Percentiles rank a stretch among this genome's conserved stretches.
phyloP scores from a whole-genome alignment of 1,140 invertebrate genomes.

The Drosophila tani region DNA sequence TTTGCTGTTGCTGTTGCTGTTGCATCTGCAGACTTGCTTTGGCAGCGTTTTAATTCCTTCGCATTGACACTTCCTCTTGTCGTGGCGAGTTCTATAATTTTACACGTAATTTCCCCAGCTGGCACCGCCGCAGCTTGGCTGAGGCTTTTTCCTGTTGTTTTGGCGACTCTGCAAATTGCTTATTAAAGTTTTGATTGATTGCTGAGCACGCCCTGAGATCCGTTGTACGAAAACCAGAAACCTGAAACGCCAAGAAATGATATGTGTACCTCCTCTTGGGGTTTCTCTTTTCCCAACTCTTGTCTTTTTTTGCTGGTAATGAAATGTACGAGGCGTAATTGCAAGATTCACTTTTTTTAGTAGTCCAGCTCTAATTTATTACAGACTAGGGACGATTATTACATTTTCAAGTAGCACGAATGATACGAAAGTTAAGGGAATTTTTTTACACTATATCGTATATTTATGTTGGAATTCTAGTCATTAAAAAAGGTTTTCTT shows the following conservation, averaged over 20 bases:
- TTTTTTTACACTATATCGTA: neutral
- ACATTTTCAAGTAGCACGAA: neutral
- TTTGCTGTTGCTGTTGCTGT: constrained; percentile 18
- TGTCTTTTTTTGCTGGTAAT: constrained; percentile 18
- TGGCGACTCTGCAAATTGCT: constrained; percentile 46
- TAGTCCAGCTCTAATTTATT: constrained; percentile 17
- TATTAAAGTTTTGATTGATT: constrained; percentile 55
- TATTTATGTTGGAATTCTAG: neutral
- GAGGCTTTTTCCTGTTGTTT: constrained; percentile 21
- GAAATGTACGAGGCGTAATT: constrained; percentile 31
- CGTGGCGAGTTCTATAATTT: constrained; percentile 36
- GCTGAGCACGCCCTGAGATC: constrained; percentile 43
- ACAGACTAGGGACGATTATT: neutral
- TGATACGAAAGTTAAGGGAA: neutral
- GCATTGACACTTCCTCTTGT: constrained; percentile 44
- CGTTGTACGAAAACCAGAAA: constrained; percentile 39
- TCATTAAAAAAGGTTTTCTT: neutral
- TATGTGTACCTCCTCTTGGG: constrained; percentile 20
- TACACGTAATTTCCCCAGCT: constrained; percentile 47
- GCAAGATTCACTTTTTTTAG: constrained; percentile 43
- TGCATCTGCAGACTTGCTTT: constrained; percentile 36
- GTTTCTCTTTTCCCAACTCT: constrained; percentile 34
- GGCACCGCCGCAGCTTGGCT: neutral
- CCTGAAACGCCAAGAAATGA: constrained; percentile 30
- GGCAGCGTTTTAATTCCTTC: constrained; percentile 30